Conservation (phyloP, 2,113 vertebrate genomes). For the Apaloderma vittatum region DNA sequence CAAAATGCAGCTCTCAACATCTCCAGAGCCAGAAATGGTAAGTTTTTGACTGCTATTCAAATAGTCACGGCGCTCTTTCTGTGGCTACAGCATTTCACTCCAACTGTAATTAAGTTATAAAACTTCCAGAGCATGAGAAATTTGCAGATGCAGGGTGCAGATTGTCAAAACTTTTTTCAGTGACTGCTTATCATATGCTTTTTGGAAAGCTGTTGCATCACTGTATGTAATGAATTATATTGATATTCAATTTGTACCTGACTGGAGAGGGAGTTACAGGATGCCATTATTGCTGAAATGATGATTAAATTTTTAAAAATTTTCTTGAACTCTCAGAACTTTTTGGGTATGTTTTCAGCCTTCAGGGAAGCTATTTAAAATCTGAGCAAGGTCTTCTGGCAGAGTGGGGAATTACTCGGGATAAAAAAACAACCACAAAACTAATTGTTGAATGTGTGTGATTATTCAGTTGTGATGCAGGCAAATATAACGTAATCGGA, state of each 20-base stretch:
- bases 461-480: neutral
- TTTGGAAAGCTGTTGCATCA: neutral
- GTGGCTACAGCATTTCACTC: neutral
- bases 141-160: neutral
- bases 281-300: neutral
- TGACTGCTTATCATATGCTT: neutral
- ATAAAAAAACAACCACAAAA: neutral
- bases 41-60: neutral
- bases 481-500: neutral
- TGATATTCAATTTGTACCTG: neutral
- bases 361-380: neutral
- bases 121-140: neutral
- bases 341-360: neutral
- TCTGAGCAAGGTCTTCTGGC: neutral
- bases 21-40: conserved; percentile 73
- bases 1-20: conserved; percentile 17
- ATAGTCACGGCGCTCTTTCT: neutral
- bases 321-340: neutral
- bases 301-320: neutral
- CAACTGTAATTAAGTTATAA: neutral
- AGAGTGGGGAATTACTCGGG: neutral
- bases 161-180: neutral
- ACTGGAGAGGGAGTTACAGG: neutral
- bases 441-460: neutral
- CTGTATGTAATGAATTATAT: neutral